Evolutionary conservation across 2,888 invertebrate genomes (phyloP).

Genomic region (Drosophila setosimentum): DNA sequence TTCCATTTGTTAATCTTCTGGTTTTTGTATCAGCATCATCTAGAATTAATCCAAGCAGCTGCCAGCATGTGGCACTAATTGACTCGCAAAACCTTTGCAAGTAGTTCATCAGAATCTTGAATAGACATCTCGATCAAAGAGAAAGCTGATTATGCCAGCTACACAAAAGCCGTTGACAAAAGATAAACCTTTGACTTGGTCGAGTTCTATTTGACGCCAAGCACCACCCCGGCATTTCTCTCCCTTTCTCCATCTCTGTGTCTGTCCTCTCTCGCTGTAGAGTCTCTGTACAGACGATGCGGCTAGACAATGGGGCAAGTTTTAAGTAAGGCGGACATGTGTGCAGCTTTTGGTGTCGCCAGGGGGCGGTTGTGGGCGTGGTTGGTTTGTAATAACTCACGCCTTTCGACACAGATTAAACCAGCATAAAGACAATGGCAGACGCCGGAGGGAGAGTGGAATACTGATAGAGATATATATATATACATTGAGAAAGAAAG

Average conservation of each 20-base stretch:
- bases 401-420: constrained; percentile 81
- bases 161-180: constrained; percentile 78
- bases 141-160: constrained; percentile 70
- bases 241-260: neutral
- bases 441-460: constrained; percentile 18
- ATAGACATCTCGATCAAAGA: constrained; percentile 62
- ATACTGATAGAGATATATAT: neutral
- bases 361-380: constrained; percentile 65
- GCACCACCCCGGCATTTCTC: neutral
- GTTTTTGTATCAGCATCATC: neutral
- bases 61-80: constrained; percentile 40
- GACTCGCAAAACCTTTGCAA: constrained; percentile 24
- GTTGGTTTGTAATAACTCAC: constrained; percentile 79
- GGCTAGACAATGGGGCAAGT: constrained; percentile 49
- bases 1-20: neutral
- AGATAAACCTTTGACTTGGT: constrained; percentile 77
- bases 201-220: constrained; percentile 36
- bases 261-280: neutral
- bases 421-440: constrained; percentile 77
- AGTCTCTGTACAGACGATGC: neutral
- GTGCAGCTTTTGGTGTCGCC: constrained; percentile 33
- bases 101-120: constrained; percentile 39
- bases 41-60: constrained; percentile 2
- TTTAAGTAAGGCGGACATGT: constrained; percentile 31
- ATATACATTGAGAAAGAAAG: constrained; percentile 4